Evolutionary conservation across 2,888 invertebrate species (phyloP).

Genomic region (Idaea biselata): DNA sequence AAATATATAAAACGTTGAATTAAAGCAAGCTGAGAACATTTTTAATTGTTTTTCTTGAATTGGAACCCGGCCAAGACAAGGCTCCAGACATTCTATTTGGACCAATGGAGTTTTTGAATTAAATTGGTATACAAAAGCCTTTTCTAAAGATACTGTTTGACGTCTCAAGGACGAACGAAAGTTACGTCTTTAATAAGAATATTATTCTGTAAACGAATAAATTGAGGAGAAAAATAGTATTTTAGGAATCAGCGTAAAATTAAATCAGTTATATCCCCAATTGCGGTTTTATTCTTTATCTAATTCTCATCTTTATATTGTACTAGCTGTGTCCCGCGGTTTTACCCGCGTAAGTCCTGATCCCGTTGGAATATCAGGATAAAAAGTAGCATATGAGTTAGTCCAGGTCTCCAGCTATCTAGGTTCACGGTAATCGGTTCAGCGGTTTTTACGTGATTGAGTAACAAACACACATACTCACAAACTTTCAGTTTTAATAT

Average conservation of each 20-base stretch:
- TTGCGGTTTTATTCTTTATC: too few relatives aligned
- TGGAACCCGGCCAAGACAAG: constrained; percentile 31
- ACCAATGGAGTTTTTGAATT: constrained; percentile 25
- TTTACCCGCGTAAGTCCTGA: too few relatives aligned
- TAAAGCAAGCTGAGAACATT: constrained; percentile 18
- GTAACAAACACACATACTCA: too few relatives aligned
- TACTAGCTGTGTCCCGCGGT: too few relatives aligned
- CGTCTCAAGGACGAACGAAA: neutral
- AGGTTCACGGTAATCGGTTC: too few relatives aligned
- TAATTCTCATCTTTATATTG: too few relatives aligned
- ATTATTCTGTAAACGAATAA: neutral
- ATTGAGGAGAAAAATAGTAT: neutral
- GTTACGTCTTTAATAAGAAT: neutral
- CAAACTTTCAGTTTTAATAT: too few relatives aligned
- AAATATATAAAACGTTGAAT: constrained; percentile 16
- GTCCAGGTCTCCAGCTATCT: too few relatives aligned
- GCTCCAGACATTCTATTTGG: constrained; percentile 21
- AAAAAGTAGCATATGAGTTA: too few relatives aligned
- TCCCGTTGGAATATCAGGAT: too few relatives aligned
- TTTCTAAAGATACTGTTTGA: constrained; percentile 21
- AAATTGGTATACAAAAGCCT: constrained; percentile 30
- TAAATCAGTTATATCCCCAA: too few relatives aligned
- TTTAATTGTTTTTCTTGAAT: constrained; percentile 33
- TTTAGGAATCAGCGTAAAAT: neutral
- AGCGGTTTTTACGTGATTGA: too few relatives aligned